Evolutionary conservation across 2,797 vertebrate species (phyloP).

Genomic region (Crax fasciolata): DNA sequence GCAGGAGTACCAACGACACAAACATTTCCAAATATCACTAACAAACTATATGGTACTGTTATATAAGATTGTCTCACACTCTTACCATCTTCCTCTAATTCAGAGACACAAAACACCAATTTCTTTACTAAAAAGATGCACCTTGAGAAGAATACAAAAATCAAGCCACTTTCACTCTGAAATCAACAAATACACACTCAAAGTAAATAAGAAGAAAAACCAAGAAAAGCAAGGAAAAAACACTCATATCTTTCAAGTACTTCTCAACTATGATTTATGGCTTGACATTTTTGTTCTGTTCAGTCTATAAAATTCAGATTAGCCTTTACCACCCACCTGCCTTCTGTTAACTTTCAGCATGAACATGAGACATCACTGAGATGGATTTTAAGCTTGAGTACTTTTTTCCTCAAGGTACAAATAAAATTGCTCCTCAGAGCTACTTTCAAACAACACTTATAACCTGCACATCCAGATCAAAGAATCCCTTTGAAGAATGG

Average conservation of each 20-base stretch:
- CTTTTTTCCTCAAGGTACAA: constrained; percentile 27
- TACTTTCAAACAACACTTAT: constrained; percentile 6
- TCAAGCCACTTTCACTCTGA: not conserved
- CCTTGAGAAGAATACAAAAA: not conserved
- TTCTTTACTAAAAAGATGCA: not conserved
- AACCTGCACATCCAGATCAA: constrained; percentile 67
- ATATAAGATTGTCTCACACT: not conserved
- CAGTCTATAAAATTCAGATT: not conserved
- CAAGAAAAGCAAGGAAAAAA: not conserved
- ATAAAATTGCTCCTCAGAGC: constrained; percentile 45
- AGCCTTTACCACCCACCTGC: not conserved
- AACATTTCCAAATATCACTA: not conserved
- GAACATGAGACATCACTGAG: not conserved
- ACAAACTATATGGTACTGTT: not conserved
- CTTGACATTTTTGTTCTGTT: constrained; percentile 5
- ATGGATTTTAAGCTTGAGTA: not conserved
- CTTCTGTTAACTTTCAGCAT: not conserved
- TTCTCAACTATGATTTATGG: not conserved
- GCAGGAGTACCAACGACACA: not conserved
- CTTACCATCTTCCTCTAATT: not conserved
- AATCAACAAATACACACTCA: not conserved
- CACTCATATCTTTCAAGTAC: not conserved
- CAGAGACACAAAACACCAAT: not conserved
- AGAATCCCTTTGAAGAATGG: constrained; percentile 55
- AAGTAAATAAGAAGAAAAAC: not conserved